Conservation (phyloP, 1,140 invertebrate species). For the Nasonia vitripennis region DNA sequence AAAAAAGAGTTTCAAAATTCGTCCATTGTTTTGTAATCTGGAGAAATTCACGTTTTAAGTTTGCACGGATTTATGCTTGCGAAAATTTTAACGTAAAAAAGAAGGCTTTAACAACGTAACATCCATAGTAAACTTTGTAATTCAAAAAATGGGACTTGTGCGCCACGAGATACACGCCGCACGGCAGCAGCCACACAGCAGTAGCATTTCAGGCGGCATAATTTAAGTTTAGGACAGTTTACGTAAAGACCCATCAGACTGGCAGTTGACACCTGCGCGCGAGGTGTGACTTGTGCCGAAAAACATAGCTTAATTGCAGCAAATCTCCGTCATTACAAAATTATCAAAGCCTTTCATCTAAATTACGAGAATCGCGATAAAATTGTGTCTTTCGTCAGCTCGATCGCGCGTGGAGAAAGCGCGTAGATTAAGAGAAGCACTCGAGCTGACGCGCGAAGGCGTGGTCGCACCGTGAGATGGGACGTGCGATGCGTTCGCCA, state of each 20-base stretch:
- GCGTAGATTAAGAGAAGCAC: constrained; percentile 6
- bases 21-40: too few species aligned
- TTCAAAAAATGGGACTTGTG: too few species aligned
- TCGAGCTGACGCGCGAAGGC: background rate
- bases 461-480: background rate
- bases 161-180: too few species aligned
- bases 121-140: too few species aligned
- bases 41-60: too few species aligned
- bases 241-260: background rate
- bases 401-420: constrained; percentile 16
- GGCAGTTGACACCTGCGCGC: too few species aligned
- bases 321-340: background rate
- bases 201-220: background rate
- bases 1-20: too few species aligned
- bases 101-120: too few species aligned
- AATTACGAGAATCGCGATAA: constrained; percentile 1
- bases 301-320: background rate
- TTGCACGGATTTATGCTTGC: too few species aligned
- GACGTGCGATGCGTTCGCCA: background rate
- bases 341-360: constrained; percentile 8
- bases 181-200: too few species aligned
- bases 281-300: background rate
- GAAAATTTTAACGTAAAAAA: too few species aligned
- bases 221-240: background rate
- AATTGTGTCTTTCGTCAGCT: constrained; percentile 7